Evolutionary conservation across 2,113 vertebrate genomes (phyloP).

Genomic region (Talpa occidentalis): DNA sequence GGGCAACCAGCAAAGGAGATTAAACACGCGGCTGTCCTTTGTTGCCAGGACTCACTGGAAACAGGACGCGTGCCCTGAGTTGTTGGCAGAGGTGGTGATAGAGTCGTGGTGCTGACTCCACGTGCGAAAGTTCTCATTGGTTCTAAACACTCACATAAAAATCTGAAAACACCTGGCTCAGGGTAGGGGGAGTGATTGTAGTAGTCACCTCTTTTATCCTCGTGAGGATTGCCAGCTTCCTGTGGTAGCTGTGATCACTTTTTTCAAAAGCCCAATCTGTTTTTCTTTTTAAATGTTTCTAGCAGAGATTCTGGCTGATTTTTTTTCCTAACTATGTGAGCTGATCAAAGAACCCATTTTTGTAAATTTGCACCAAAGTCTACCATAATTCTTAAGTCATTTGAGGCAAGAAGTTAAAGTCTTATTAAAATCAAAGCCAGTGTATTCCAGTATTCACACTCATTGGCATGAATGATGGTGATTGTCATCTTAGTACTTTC

Average conservation of each 20-base stretch:
- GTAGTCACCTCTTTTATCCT: not conserved
- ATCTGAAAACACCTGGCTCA: not conserved
- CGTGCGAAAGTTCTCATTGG: not conserved
- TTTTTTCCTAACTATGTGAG: not conserved
- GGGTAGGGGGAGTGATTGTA: not conserved
- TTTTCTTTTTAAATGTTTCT: slow-evolving; percentile 7
- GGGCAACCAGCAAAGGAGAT: not conserved
- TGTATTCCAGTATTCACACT: not conserved
- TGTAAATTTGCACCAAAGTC: not conserved
- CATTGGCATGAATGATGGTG: not conserved
- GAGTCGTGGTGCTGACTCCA: not conserved
- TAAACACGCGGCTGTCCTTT: not conserved
- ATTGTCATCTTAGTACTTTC: not conserved
- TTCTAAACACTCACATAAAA: not conserved
- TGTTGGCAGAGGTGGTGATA: not conserved
- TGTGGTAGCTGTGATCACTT: not conserved
- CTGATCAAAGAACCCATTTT: slow-evolving; percentile 26
- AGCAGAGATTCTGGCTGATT: not conserved
- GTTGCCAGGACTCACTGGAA: not conserved
- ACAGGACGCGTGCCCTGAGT: not conserved
- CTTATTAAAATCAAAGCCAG: not conserved
- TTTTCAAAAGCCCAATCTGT: not conserved
- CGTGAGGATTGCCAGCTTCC: not conserved
- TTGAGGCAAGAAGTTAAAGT: not conserved
- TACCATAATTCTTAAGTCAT: not conserved